Evolutionary conservation across 2,888 invertebrate genomes (phyloP).

Genomic region (Seira sanloemensis): DNA sequence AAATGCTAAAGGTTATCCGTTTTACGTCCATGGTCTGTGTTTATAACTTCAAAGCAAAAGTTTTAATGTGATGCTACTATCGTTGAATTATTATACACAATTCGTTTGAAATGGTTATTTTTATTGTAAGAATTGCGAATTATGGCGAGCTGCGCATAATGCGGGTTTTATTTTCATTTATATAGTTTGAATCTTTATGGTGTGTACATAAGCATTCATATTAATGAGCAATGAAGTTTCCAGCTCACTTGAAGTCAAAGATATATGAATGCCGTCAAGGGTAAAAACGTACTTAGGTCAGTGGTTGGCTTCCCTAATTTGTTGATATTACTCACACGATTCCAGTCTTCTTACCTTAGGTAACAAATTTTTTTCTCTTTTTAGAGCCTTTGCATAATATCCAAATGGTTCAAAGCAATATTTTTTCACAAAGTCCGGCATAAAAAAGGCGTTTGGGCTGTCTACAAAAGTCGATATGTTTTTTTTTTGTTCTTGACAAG

Average conservation of each 20-base stretch:
- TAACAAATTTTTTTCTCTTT: background rate
- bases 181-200: background rate
- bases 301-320: slow-evolving; percentile 20
- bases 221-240: background rate
- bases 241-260: background rate
- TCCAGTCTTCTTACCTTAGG: background rate
- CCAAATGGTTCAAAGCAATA: background rate
- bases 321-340: slow-evolving; percentile 12
- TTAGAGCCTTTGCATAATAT: background rate
- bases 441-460: slow-evolving; percentile 1
- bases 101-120: background rate
- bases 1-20: background rate
- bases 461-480: background rate
- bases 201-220: background rate
- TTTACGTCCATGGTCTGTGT: background rate
- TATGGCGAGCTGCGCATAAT: no score
- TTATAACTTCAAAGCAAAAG: no score
- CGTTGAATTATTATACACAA: background rate
- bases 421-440: background rate
- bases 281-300: slow-evolving; percentile 29
- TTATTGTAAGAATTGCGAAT: background rate
- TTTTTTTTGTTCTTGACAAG: slow-evolving; percentile 3
- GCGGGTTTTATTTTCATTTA: background rate
- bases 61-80: background rate
- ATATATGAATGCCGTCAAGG: slow-evolving; percentile 1